Evolutionary conservation across 2,113 vertebrate species (phyloP).

Genomic region (Phaethornis superciliosus): DNA sequence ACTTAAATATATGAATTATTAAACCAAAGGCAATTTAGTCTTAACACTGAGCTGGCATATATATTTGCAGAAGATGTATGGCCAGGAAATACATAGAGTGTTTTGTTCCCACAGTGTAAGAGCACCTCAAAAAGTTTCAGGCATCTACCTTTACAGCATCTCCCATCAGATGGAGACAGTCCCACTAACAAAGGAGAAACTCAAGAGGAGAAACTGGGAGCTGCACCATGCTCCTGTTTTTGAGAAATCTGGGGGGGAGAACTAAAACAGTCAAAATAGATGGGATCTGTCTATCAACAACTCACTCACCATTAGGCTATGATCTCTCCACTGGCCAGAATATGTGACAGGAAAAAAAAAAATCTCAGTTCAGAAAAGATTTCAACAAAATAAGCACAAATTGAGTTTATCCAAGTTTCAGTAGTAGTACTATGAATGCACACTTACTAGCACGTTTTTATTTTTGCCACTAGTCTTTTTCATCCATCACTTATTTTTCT

Average conservation of each 20-base stretch:
- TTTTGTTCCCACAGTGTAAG: not conserved
- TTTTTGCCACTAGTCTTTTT: not conserved
- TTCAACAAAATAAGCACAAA: not conserved
- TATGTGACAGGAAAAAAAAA: not conserved
- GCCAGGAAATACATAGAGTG: not conserved
- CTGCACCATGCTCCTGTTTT: rapidly evolving
- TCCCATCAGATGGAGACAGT: not conserved
- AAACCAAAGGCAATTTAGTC: not conserved
- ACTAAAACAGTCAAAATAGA: not conserved
- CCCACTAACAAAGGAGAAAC: not conserved
- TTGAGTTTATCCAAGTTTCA: not conserved
- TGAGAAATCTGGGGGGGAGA: not conserved
- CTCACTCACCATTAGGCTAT: not conserved
- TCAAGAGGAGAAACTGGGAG: not conserved
- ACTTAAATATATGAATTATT: not conserved
- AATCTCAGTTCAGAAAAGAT: not conserved
- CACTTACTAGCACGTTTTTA: not conserved
- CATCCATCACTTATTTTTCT: not conserved
- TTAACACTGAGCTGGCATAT: not conserved
- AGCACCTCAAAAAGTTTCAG: not conserved
- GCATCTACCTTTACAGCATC: not conserved
- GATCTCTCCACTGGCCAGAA: not conserved
- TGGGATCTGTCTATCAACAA: not conserved
- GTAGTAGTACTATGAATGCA: not conserved
- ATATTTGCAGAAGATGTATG: not conserved